Evolutionary conservation across 1,140 invertebrate genomes (phyloP), one percentile per base, ranked within the genome.

Genomic region (Drosophila kohkoa): DNA sequence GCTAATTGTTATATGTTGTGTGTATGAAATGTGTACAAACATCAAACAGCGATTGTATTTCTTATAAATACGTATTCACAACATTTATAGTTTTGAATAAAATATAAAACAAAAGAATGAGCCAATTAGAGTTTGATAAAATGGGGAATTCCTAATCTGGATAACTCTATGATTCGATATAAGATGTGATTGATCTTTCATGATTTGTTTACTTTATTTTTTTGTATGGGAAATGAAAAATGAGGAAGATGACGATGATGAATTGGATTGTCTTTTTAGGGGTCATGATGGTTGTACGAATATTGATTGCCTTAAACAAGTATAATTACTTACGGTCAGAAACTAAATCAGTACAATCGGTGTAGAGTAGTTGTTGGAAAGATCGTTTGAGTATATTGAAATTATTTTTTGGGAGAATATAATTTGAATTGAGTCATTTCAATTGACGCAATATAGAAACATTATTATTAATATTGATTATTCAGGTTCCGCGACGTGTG

Each of bases 271-370:
- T 38, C 35, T 8, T 38, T 55, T 35, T 13, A 35, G 16, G 25
- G 8, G 25, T 65, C 25, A 3, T 64, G n/a, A 70, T 64, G 59
- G 59, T 55, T 75, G 45, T 10, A 10, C 35, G 35, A 38, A 57
- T 67, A 51, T 35, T 54, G 46, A 52, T 30, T 62, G 64, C 73
- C 45, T 70, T 63, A 60, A 51, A 64, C 75, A 20, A 32, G 48
- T 32, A 45, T 16, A 68, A n/a, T 85, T 87, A 87, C 82, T 87
- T 87, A 87, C 82, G 79, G 79, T 87, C 79, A 87, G 66, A 68
- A 87, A 87, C 82, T 87, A 87, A 82, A 75, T 82, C 66, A 70
- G 55, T 77, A 70, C 43, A 75, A 46, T 58, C 62, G 58, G 58
- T 83, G 63, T 51, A 59, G 62, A 65, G 75, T 57, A 60, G 63